phyloP scores from a whole-genome alignment of 2,888 invertebrate genomes.

The Asteroscopus sphinx region DNA sequence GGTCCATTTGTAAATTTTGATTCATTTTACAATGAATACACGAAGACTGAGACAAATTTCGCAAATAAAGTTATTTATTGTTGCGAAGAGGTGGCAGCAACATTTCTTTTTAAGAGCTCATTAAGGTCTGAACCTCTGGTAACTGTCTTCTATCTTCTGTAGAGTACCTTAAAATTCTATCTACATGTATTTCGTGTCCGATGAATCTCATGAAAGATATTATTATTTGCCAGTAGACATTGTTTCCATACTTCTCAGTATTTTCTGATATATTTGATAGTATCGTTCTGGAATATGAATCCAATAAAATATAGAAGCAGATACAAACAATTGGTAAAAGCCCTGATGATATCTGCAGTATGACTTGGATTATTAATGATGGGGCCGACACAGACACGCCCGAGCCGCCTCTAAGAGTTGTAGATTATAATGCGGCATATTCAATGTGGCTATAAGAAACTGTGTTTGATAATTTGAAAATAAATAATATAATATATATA shows the following conservation, averaged over 20 bases:
- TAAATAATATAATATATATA: not conserved
- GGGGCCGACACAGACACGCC: slow-evolving; percentile 64
- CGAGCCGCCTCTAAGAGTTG: slow-evolving; percentile 61
- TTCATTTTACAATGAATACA: slow-evolving; percentile 38
- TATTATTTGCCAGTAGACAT: not conserved
- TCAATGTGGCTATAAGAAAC: slow-evolving; percentile 18
- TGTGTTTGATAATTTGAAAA: not conserved
- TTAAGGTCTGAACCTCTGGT: slow-evolving; percentile 9
- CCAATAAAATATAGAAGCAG: slow-evolving; percentile 43
- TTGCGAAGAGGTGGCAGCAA: slow-evolving; percentile 10
- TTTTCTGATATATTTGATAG: slow-evolving; percentile 3
- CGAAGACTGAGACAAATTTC: slow-evolving; percentile 52
- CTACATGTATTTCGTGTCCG: not conserved
- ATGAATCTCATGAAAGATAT: not conserved
- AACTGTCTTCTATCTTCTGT: not conserved
- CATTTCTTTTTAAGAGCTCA: slow-evolving; percentile 21
- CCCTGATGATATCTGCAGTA: slow-evolving; percentile 63
- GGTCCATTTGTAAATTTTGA: slow-evolving; percentile 60
- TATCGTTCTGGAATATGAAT: slow-evolving; percentile 11
- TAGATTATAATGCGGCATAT: slow-evolving; percentile 55
- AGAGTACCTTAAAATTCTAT: not conserved
- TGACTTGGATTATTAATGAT: slow-evolving; percentile 72
- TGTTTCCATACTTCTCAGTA: slow-evolving; percentile 24
- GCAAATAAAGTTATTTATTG: slow-evolving; percentile 47
- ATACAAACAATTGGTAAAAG: slow-evolving; percentile 57